Evolutionary conservation across 2,888 invertebrate genomes (phyloP).

Genomic region (Heliconius charithonia): DNA sequence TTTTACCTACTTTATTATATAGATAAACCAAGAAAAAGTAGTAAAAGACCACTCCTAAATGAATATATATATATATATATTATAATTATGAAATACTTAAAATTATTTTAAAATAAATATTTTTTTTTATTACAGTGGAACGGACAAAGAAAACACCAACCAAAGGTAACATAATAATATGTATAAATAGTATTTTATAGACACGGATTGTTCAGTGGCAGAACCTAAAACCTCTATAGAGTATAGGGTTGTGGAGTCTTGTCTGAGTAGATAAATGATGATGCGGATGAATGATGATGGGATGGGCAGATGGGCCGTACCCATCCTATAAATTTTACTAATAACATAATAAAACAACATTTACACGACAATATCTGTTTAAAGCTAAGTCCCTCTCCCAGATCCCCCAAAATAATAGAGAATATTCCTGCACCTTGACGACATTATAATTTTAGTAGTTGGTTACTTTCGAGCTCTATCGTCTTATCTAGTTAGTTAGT

Average conservation of each 20-base stretch:
- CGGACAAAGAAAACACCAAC: constrained; percentile 57
- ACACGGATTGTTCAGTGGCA: not conserved
- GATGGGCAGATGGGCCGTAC: too few relatives aligned
- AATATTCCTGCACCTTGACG: too few relatives aligned
- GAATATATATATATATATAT: not conserved
- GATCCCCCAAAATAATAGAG: too few relatives aligned
- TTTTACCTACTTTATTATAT: not conserved
- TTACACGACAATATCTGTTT: too few relatives aligned
- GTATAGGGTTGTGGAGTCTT: not conserved
- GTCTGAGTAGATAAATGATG: not conserved
- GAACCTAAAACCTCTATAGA: not conserved
- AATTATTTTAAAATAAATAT: not conserved
- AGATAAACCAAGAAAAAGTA: too few relatives aligned
- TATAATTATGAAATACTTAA: constrained; percentile 7
- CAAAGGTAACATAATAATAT: constrained; percentile 50
- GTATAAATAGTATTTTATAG: not conserved
- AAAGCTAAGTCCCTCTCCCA: too few relatives aligned
- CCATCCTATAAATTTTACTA: too few relatives aligned
- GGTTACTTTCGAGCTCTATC: too few relatives aligned
- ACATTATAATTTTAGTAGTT: not conserved
- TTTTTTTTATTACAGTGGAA: constrained; percentile 63
- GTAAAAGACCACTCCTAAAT: not conserved
- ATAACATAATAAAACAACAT: too few relatives aligned
- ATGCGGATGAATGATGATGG: too few relatives aligned
- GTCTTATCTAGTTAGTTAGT: too few relatives aligned